phyloP scores from a whole-genome alignment of 64 coral and sea anemone species.

The Actinia equina region DNA sequence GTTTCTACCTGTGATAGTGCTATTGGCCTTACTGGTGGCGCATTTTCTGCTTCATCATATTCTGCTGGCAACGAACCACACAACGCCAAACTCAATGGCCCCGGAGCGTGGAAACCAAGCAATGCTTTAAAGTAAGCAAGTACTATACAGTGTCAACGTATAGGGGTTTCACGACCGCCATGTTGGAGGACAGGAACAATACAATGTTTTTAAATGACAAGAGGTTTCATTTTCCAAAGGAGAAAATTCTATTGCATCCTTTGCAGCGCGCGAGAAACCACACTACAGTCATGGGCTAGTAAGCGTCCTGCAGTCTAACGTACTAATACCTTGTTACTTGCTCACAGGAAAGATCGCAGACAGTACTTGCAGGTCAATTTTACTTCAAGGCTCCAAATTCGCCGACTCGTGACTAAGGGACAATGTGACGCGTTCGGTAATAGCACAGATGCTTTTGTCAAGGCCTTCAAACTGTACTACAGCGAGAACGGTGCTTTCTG shows the following conservation, averaged over 20 bases:
- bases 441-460: constrained; percentile 16
- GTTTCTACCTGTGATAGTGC: constrained; percentile 46
- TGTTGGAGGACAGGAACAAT: neutral
- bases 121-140: constrained; percentile 28
- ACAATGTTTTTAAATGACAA: no score
- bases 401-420: constrained; percentile 48
- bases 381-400: constrained; percentile 35
- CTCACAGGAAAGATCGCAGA: neutral
- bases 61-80: neutral
- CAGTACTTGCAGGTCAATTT: constrained; percentile 54
- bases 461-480: constrained; percentile 35
- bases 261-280: no score
- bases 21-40: constrained; percentile 18
- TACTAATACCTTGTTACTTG: neutral
- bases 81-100: constrained; percentile 32
- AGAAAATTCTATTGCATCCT: neutral
- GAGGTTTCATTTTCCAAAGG: no score
- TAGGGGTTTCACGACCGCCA: no score
- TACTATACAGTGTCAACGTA: no score
- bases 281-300: neutral
- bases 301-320: no score
- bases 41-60: constrained; percentile 54
- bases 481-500: constrained; percentile 62
- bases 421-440: neutral
- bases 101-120: constrained; percentile 41